Conservation (phyloP, 2,113 vertebrate species). For the Stigmatopora nigra region DNA sequence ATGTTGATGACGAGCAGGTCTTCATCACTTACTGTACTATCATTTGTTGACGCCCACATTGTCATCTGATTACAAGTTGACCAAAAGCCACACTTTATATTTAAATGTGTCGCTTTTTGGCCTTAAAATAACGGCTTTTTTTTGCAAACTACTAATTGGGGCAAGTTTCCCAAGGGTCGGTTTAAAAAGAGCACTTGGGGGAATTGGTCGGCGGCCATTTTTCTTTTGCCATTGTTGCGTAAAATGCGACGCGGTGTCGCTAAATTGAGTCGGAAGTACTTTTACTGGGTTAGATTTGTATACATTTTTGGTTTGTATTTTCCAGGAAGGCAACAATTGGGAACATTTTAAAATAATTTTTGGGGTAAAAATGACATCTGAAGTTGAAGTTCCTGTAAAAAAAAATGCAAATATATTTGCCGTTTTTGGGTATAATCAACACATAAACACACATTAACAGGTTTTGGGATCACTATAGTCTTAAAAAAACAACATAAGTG, state of each 20-base stretch:
- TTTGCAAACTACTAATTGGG: conserved; percentile 5
- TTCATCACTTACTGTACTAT: neutral
- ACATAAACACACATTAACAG: too few relatives aligned
- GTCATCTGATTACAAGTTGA: conserved; percentile 4
- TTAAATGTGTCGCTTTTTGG: neutral
- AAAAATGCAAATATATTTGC: too few relatives aligned
- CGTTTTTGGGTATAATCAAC: too few relatives aligned
- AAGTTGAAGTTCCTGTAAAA: too few relatives aligned
- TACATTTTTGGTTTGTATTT: too few relatives aligned
- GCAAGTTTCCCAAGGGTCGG: neutral
- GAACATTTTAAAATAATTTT: too few relatives aligned
- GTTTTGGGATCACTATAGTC: too few relatives aligned
- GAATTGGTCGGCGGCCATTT: neutral
- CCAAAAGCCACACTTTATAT: conserved; percentile 5
- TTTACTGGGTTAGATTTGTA: too few relatives aligned
- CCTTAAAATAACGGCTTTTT: neutral
- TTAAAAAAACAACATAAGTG: too few relatives aligned
- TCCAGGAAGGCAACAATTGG: too few relatives aligned
- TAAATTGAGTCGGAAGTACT: neutral
- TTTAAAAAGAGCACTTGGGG: neutral
- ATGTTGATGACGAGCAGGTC: neutral
- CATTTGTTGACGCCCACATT: conserved; percentile 1
- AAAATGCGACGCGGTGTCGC: neutral
- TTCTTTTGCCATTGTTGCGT: neutral
- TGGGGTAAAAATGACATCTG: too few relatives aligned